A percentile compares a stretch with the other conserved stretches of the same genome.
Conservation (phyloP, 1,140 invertebrate genomes). For the Panulirus ornatus region DNA sequence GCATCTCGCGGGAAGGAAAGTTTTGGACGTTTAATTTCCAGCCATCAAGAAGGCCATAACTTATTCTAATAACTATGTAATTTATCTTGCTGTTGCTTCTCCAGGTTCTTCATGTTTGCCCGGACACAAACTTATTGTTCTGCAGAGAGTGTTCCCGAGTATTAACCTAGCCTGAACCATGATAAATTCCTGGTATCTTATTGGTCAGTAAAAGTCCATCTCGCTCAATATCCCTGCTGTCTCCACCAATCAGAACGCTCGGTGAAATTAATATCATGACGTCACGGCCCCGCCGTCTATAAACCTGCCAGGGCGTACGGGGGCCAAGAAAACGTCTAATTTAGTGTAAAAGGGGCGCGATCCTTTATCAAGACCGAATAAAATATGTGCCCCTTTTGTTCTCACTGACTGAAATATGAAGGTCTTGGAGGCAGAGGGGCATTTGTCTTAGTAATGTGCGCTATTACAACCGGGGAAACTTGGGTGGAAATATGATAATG, state of each 20-base stretch:
- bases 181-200: conserved; percentile 48
- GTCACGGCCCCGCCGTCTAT: conserved; percentile 52
- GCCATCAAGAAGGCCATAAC: conserved; percentile 52
- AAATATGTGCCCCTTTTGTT: conserved; percentile 68
- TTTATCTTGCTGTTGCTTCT: conserved; percentile 52
- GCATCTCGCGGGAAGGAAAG: conserved; percentile 13
- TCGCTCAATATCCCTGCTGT: conserved; percentile 42
- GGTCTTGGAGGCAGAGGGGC: conserved; percentile 66
- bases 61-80: conserved; percentile 58
- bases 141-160: neutral
- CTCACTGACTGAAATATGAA: conserved; percentile 71
- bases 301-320: conserved; percentile 59
- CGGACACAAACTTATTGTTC: no score
- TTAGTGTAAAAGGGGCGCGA: conserved; percentile 68
- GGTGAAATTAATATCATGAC: conserved; percentile 72
- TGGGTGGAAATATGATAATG: conserved; percentile 72
- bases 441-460: conserved; percentile 73
- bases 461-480: conserved; percentile 68
- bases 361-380: conserved; percentile 70
- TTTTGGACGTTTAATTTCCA: conserved; percentile 51
- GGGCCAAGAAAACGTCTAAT: conserved; percentile 69
- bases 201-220: conserved; percentile 61
- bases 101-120: conserved; percentile 1
- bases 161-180: conserved; percentile 30
- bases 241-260: conserved; percentile 65